Evolutionary conservation across 2,888 invertebrate genomes (phyloP), one percentile per base, ranked within the genome.

Genomic region (Congeria kusceri): DNA sequence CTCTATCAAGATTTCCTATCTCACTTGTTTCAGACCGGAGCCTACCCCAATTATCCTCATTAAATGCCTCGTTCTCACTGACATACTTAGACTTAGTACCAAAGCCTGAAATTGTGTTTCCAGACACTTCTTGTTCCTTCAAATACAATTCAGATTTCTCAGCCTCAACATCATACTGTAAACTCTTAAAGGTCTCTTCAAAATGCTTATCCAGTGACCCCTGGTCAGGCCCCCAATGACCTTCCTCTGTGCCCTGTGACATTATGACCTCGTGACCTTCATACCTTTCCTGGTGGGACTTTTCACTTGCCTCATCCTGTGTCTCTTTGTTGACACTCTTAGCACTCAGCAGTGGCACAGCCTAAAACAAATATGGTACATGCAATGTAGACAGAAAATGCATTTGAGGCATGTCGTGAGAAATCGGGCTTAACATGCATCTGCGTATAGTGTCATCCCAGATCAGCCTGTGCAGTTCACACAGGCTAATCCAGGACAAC

Each of bases 271-370:
- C 63, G 28, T 18, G 5, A 29, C 11, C 23, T 11, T 67, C 79
- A 75, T 79, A 75, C 71, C 74, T 71, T 25, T 59, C 67, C 11
- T 39, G 39, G 9, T 39, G 39, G 9, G 39, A 39, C 39, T 39
- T 39, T 39, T 39, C 39, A 39, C 39, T 39, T 39, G 39, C 39
- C 39, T 47, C 18, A 15, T 65, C 72, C 59, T 46, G 47, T 20
- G n/a, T 29, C 13, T 20, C 15, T 15, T 64, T 58, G n/a, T 28
- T 29, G n/a, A 25, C 44, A 20, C 65, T 28, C 25, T 57, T 66
- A 59, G 29, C 64, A 20, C 28, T 25, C 3, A 46, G 53, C 15
- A 28, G 39, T 13, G 39, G 13, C 11, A 39, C 39, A 39, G 39
- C 39, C 39, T 25, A 9, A 25, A 25, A 27, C 23, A 23, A 11